Base-by-base conservation (phyloP, 1,140 invertebrate genomes). In the Lerema accius region DNA sequence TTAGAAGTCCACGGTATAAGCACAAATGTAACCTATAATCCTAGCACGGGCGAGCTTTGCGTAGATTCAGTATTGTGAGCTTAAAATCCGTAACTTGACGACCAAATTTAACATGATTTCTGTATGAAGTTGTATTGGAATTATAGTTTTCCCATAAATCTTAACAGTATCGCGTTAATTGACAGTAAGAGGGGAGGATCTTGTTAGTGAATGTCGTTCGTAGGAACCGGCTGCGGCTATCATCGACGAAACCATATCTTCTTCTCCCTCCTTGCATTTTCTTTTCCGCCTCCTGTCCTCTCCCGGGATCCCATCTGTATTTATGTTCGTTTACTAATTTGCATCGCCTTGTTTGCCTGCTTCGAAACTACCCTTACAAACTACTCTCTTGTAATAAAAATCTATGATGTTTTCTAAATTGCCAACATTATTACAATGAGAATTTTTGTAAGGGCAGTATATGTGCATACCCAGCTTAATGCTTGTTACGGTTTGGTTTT, bases 1-100 rank as follows among this genome's bases (percentile, higher is more conserved):
- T 82, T 94, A 66, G 90, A 92, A 91, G 92, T 94, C 60, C 94
- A 94, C 81, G 94, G 94, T 94, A 84, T 72, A 74, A 60, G 64
- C 67, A 71, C 74, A 68, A 71, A 76, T 84, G 73, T 80, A 71
- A 73, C 81, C 73, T 72, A 67, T 68, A 76, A 55, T 84, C 85
- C 83, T 84, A 84, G 87, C 87, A 90, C 85, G 85, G 82, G 82
- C 64, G 53, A 84, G 87, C 87, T 90, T 90, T 84, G 83, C 84
- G 61, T 86, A 86, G 80, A 72, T 76, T 76, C 73, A 46, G 74
- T 84, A 77, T 80, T 73, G 70, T 84, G 73, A 71, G 81, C 80
- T 82, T 82, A 50, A 48, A 73, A 64, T 67, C 46, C 45, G 45
- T 56, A 66, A 65, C 5, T 51, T 61, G 35, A 10, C 26, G 32